Base-by-base conservation (phyloP, 2,888 invertebrate species). In the Apeira syringaria region DNA sequence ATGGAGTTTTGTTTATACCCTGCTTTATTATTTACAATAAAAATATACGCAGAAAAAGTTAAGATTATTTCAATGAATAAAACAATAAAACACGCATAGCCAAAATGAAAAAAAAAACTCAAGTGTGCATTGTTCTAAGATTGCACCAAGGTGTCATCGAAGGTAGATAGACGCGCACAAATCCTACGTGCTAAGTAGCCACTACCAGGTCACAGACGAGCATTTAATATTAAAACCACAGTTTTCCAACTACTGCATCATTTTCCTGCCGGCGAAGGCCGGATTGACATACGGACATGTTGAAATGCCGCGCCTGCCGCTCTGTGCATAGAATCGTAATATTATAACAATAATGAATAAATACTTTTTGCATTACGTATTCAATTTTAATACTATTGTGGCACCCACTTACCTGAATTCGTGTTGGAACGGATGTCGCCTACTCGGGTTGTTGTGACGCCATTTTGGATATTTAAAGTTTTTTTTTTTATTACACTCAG, bases 261-360 rank as follows among this genome's bases (percentile, higher is more conserved):
- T 83, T 83, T 83, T 83, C 82, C 82, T 83, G 81, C 68, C 76
- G 61, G 41, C 64, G 74, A 74, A 81, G 79, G 75, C 63, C 72
- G 54, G 66, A 55, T 50, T 68, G 76, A 73, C 74, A 65, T 66
- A 63, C 64, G 61, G 57, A 70, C 74, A 70, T 64, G 64, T 74
- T 59, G 68, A 66, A 68, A 75, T 74, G 74, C 74, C 62, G 73
- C 64, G 65, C 60, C 59, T 64, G 59, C 59, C 63, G 59, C 60
- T 54, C 55, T 70, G 73, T 64, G 76, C 63, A 61, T 53, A 45
- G 77, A 77, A 77, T 77, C 56, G 53, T 68, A 75, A 76, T 72
- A 67, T 63, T 67, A 64, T 68, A 59, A 58, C 53, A 54, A 66
- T 38, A 44, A 44, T 11, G 33, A 44, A 39, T 61, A 62, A 49